Base-by-base conservation (phyloP, 1,140 invertebrate genomes). In the Limonius californicus region DNA sequence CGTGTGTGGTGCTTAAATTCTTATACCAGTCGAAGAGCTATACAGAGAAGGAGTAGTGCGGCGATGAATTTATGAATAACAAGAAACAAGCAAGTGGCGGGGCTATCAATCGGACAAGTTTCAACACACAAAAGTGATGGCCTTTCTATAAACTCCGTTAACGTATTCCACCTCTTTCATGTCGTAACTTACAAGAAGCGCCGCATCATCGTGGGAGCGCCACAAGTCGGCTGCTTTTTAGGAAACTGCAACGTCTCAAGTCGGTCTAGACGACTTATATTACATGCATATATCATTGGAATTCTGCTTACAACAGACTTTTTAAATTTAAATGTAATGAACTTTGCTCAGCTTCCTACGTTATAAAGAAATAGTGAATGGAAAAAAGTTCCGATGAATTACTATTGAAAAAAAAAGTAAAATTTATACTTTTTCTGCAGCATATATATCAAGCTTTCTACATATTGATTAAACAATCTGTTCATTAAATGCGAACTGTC, bases 101-200 rank as follows among this genome's bases (percentile, higher is more conserved):
- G 43, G 62, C 45, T 16, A 61, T 57, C 56, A 66, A 59, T 63
- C 59, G 11, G 56, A 59, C 64, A 63, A 50, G 61, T 57, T 61
- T 63, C 61, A 59, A 63, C 56, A 63, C 50, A 63, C 39, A 45
- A 66, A 57, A 58, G 56, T 57, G 62, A 63, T 59, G 61, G 60
- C 20, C 21, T 45, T 54, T 58, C 56, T 27, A 50, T 16, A 54
- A 56, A 32, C 50, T 55, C 21, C 47, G 20, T 47, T 59, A 66
- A 66, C 57, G 42, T 54, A 66, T 66, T 66, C 64, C 64, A 63
- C 64, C 64, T 63, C 62, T 66, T 66, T 56, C 57, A 21, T 66
- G 64, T 66, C 42, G 12, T 14, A 43, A 57, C 39, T 66, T 66
- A 43, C 2, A 32, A 15, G 9, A 66, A 21, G 19, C 23, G 57